Evolutionary conservation across 2,797 vertebrate genomes (phyloP), one percentile per base, ranked within the genome.

Genomic region (Choloepus didactylus): DNA sequence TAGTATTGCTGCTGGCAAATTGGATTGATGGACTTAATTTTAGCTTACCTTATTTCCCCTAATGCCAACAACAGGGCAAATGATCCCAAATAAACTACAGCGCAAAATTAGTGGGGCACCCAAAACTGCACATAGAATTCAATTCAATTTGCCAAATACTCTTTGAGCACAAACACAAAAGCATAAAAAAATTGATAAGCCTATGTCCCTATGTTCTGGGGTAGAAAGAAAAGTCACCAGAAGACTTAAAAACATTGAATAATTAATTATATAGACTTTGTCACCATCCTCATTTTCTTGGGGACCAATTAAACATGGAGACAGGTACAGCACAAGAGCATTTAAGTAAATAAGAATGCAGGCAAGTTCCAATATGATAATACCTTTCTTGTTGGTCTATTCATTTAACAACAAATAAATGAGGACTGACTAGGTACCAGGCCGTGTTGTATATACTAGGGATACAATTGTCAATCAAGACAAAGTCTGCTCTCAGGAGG

Each of bases 281-380:
- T 69, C 62, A 64, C 12, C 27, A 56, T 75, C 51, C 4, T 77
- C 18, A 62, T 85, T 94, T 94, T 82, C 87, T 75, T 75, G 35
- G 25, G 41, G 31, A 77, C 35, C 49, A 85, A 9, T 69, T 72
- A 81, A 96, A 87, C 35, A 38, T 81, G 38, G n/a, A 81, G 31
- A 81, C 9, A 76, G 41, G 15, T 51, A 86, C 25, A 66, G 16
- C 90, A 82, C 3, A 82, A 94, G 49, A 59, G 15, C 29, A 51
- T 72, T 83, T 66, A 95, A 83, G 64, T 15, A 87, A 89, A 84
- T 80, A 31, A 95, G 76, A 85, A 73, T 18, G 35, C 4, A 67
- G 54, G 18, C 19, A 80, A 75, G 35, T 77, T n/a, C n/a, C 67
- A 91, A 16, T 27, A 73, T 38, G 38, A 79, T 67, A 66, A 84